Base-by-base conservation (phyloP, 2,888 invertebrate genomes). In the Digitonthophagus gazella region DNA sequence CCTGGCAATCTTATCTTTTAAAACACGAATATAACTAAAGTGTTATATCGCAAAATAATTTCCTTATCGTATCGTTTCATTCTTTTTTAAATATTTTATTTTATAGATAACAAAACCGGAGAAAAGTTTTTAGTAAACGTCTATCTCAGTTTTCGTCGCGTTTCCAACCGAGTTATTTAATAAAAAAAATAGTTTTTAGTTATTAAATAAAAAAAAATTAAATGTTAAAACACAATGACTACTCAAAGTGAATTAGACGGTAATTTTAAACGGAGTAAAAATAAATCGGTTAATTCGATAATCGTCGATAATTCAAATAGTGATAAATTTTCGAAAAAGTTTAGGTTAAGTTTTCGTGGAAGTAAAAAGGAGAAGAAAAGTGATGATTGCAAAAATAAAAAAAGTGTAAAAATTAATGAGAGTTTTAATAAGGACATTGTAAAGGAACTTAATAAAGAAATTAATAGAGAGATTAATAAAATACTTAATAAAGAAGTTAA, bases 301-400 rank as follows among this genome's bases (percentile, higher is more conserved):
- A 44, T 8, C 28, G 28, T 44, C 11, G 28, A 44, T 44, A 44
- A 44, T 5, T 44, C 28, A 11, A 44, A 44, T n/a, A n/a, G n/a
- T 44, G 70, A 70, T 65, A 70, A 70, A 56, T 22, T 67, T 15
- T 64, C 67, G 14, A 67, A 68, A 28, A 70, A 66, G 63, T 68
- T 70, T 28, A 57, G 70, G 15, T 55, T 70, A 5, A 70, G 70
- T 18, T 70, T 70, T 55, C 67, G 70, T 8, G 65, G 67, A 2
- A 70, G 67, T 20, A 70, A 68, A 11, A 63, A 65, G 57, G 67
- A 70, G 63, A 70, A 66, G 15, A 28, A 58, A 16, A 58, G 58
- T 20, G 70, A 61, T 11, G 61, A 67, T 18, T 20, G 22, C 44
- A 57, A 56, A 64, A 64, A 68, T 61, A 65, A 68, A 18, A 22